Evolutionary conservation across 53 echinoderm and acorn worm genomes (phyloP), one percentile per base, ranked within the genome.

Genomic region (Echinometra lucunter): DNA sequence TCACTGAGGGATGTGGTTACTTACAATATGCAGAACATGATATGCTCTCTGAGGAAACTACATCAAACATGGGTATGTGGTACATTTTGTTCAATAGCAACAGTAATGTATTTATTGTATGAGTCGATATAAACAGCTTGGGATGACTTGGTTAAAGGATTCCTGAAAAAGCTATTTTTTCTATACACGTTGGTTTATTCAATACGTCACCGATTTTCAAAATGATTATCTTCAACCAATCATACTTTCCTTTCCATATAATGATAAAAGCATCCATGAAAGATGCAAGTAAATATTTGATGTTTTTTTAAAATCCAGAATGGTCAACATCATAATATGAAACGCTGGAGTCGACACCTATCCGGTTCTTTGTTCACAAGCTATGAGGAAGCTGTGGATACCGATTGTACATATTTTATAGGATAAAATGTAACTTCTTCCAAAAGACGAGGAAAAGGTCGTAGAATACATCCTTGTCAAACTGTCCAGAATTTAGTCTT

Each of bases 401-500:
- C 72, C 35, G 3, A 35, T 34, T 72, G 32, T 72, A 72, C 32
- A 72, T 72, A 70, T 19, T 19, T 75, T 0, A 19, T 75, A 75
- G 21, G 21, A 13, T 16, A 75, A 75, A 75, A 9, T 38, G 38
- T 21, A 53, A 0, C 1, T 40, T 2, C 78, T 40, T 42, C 35
- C 72, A 2, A 72, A 28, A 15, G 34, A n/a, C n/a, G 10, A 72
- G 3, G 53, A 53, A 72, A 27, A 63, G 25, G 23, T 63, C 6
- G 7, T 1, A 69, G 11, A 69, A 69, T 11, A 19, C 32, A 34
- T 69, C 34, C 30, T 9, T 32, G 34, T 69, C 32, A 32, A 32
- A 23, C 81, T 81, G n/a, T 81, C 81, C 81, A 81, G 44, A 81
- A 81, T 81, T 25, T 23, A 81, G 81, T 81, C 81, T 81, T 81